phyloP scores from a whole-genome alignment of 1,140 invertebrate genomes.

The Bombus breviceps region DNA sequence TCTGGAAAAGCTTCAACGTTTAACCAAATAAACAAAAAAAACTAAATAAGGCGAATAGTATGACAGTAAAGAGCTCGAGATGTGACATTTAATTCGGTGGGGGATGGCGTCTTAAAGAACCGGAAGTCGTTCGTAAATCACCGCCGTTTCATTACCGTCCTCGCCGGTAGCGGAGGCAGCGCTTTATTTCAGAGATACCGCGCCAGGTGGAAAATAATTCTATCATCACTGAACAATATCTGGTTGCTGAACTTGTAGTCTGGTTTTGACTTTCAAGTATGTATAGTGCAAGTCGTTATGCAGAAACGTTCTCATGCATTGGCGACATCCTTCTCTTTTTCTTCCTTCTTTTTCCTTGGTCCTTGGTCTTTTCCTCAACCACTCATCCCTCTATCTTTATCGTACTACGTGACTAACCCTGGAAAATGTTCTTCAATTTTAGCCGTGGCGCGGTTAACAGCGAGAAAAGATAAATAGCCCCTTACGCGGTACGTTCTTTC shows the following conservation, averaged over 20 bases:
- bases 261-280: constrained; percentile 61
- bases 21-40: not conserved
- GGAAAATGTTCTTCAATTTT: constrained; percentile 64
- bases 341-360: not conserved
- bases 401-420: constrained; percentile 59
- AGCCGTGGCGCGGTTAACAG: constrained; percentile 47
- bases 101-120: not conserved
- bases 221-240: constrained; percentile 21
- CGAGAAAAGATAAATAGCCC: constrained; percentile 65
- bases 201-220: constrained; percentile 18
- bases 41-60: not conserved
- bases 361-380: not conserved
- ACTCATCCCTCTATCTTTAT: constrained; percentile 38
- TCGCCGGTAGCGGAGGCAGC: no score
- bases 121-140: constrained; percentile 35
- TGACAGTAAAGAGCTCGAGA: not conserved
- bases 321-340: not conserved
- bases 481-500: constrained; percentile 27
- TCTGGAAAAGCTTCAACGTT: not conserved
- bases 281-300: constrained; percentile 50
- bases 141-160: constrained; percentile 34
- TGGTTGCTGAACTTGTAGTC: constrained; percentile 8
- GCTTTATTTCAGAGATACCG: not conserved
- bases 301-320: constrained; percentile 12
- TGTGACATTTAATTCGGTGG: constrained; percentile 21